Evolutionary conservation across 92 coral and sea anemone species (phyloP).

Genomic region (Diadumene lineata): DNA sequence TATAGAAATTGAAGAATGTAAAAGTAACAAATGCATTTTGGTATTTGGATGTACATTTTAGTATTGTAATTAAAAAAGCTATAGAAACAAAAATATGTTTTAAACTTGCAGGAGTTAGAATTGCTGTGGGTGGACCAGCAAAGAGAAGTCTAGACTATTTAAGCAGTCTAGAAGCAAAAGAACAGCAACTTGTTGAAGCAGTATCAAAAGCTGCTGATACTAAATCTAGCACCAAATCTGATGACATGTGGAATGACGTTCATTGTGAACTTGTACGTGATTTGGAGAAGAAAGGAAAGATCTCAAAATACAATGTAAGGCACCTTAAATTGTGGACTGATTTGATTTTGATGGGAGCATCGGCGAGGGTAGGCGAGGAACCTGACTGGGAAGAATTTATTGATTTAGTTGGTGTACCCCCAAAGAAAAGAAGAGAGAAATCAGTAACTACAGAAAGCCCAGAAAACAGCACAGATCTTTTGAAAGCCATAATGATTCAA

Average conservation of each 20-base stretch:
- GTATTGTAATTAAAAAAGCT: neutral
- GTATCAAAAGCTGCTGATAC: no score
- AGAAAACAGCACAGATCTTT: neutral
- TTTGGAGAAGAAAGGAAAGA: slow-evolving; percentile 45
- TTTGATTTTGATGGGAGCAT: slow-evolving; percentile 13
- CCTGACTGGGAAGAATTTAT: slow-evolving; percentile 10
- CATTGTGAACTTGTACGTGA: slow-evolving; percentile 43
- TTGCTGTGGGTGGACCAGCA: neutral
- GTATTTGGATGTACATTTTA: no score
- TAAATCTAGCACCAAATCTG: slow-evolving; percentile 1
- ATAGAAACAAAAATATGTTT: neutral
- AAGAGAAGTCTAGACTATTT: slow-evolving; percentile 1
- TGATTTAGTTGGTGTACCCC: slow-evolving; percentile 2
- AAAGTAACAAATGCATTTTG: no score
- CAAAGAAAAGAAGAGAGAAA: neutral
- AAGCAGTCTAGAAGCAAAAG: slow-evolving; percentile 10
- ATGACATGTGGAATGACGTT: slow-evolving; percentile 40
- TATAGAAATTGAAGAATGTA: no score
- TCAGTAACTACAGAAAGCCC: neutral
- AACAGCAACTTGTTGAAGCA: slow-evolving; percentile 31
- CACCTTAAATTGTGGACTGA: slow-evolving; percentile 62
- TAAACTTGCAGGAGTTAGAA: neutral
- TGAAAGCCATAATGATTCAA: neutral
- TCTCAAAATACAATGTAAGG: slow-evolving; percentile 33
- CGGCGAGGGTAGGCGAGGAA: slow-evolving; percentile 25